phyloP scores from a whole-genome alignment of 2,888 invertebrate genomes.

The Caenorhabditis macrosperma region DNA sequence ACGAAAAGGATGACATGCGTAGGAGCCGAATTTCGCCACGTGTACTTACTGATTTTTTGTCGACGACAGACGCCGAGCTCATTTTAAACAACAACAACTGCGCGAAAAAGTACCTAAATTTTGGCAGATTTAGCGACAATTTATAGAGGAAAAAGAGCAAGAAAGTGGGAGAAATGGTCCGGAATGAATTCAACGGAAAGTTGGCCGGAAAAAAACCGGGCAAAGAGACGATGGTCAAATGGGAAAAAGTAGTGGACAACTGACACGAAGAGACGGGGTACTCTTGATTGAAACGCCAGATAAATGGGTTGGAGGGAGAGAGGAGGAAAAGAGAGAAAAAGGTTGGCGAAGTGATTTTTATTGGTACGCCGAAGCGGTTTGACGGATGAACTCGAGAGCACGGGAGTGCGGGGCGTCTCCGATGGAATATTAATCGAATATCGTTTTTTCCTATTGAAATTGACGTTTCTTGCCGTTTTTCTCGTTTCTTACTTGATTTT shows the following conservation, averaged over 20 bases:
- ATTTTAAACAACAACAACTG: slow-evolving; percentile 13
- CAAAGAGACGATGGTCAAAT: not conserved
- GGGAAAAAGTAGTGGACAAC: not conserved
- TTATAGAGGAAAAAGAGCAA: not conserved
- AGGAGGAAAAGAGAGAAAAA: not conserved
- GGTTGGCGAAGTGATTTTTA: slow-evolving; percentile 21
- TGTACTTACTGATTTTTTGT: slow-evolving; percentile 49
- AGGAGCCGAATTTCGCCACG: slow-evolving; percentile 6
- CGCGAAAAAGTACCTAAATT: slow-evolving; percentile 33
- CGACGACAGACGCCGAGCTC: slow-evolving; percentile 57
- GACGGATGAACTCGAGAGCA: no score
- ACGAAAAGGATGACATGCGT: slow-evolving; percentile 1
- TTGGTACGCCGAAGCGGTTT: no score
- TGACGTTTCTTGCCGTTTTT: no score
- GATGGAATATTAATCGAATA: no score
- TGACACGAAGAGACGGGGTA: not conserved
- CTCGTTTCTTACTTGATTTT: no score
- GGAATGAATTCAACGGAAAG: not conserved
- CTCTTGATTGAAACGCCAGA: slow-evolving; percentile 16
- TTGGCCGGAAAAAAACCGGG: no score
- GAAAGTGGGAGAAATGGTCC: no score
- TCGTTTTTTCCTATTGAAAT: no score
- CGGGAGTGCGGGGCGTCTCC: no score
- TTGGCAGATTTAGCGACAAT: no score
- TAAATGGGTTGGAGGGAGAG: slow-evolving; percentile 9